Evolutionary conservation across 2,113 vertebrate species (phyloP).

Genomic region (Pseudorhombus dupliciocellatus): DNA sequence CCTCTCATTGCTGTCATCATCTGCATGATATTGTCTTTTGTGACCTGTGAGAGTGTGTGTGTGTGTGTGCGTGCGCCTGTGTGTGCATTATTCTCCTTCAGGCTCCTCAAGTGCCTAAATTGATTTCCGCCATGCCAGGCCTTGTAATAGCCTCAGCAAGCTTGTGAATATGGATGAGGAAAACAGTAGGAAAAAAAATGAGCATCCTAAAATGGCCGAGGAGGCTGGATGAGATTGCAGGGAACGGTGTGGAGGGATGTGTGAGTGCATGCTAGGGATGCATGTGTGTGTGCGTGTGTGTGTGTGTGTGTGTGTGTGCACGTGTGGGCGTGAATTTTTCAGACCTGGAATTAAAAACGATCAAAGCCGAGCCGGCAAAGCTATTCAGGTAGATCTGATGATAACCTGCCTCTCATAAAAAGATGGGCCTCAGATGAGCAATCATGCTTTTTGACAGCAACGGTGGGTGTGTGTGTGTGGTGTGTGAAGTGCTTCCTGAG

Average conservation of each 20-base stretch:
- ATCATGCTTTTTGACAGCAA: slow-evolving; percentile 68
- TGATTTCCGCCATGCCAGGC: slow-evolving; percentile 66
- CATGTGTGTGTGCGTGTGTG: slow-evolving; percentile 23
- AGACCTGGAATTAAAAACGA: slow-evolving; percentile 80
- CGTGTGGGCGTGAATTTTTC: slow-evolving; percentile 19
- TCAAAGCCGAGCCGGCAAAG: slow-evolving; percentile 71
- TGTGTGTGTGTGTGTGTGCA: slow-evolving; percentile 30
- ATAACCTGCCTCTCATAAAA: slow-evolving; percentile 82
- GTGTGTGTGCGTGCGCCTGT: neutral
- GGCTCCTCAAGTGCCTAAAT: slow-evolving; percentile 58
- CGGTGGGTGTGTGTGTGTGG: slow-evolving; percentile 45
- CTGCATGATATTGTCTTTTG: slow-evolving; percentile 3
- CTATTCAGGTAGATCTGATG: slow-evolving; percentile 80
- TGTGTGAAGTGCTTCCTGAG: slow-evolving; percentile 80
- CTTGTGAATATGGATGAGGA: slow-evolving; percentile 76
- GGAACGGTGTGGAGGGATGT: slow-evolving; percentile 12
- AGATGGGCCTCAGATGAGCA: slow-evolving; percentile 84
- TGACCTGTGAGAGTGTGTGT: slow-evolving; percentile 2
- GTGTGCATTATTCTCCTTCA: slow-evolving; percentile 27
- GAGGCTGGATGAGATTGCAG: slow-evolving; percentile 51
- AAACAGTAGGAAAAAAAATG: slow-evolving; percentile 38
- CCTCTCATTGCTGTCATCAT: neutral
- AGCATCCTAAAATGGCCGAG: slow-evolving; percentile 56
- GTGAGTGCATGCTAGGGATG: slow-evolving; percentile 10
- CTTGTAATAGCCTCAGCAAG: slow-evolving; percentile 54